Percentiles rank a stretch among this genome's conserved stretches.
Evolutionary conservation across 2,797 vertebrate species (phyloP).

Genomic region (Glossophaga mutica): DNA sequence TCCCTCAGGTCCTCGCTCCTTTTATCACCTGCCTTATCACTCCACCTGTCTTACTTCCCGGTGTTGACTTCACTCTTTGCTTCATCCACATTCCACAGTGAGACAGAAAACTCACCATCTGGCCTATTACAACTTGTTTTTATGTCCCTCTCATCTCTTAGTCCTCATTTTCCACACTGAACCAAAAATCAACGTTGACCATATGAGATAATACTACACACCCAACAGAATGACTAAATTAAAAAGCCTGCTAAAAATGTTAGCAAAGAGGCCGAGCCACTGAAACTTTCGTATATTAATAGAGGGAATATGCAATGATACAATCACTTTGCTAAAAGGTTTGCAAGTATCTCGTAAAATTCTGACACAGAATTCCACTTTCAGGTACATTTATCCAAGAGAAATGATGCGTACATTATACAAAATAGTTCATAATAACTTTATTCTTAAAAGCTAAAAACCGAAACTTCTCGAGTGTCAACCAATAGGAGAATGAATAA

Average conservation of each 20-base stretch:
- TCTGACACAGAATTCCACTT: neutral
- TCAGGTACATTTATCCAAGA: constrained; percentile 18
- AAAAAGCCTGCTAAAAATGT: neutral
- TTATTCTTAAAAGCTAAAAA: constrained; percentile 14
- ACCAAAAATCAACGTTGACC: constrained; percentile 16
- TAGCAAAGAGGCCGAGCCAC: neutral
- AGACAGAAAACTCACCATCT: neutral
- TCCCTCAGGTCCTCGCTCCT: neutral
- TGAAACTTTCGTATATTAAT: neutral
- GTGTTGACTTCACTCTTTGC: neutral
- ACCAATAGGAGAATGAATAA: neutral
- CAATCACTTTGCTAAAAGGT: constrained; percentile 3
- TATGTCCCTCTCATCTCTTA: neutral
- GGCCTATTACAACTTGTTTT: neutral
- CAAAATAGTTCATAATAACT: neutral
- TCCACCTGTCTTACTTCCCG: neutral
- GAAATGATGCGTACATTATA: neutral
- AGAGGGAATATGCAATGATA: neutral
- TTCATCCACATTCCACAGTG: neutral
- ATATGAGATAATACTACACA: neutral
- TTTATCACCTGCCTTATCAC: neutral
- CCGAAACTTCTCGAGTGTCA: neutral
- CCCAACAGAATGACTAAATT: neutral
- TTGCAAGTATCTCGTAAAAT: neutral
- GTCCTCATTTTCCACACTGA: constrained; percentile 16